Evolutionary conservation across 2,888 invertebrate genomes (phyloP).

Genomic region (Elysia crispata): DNA sequence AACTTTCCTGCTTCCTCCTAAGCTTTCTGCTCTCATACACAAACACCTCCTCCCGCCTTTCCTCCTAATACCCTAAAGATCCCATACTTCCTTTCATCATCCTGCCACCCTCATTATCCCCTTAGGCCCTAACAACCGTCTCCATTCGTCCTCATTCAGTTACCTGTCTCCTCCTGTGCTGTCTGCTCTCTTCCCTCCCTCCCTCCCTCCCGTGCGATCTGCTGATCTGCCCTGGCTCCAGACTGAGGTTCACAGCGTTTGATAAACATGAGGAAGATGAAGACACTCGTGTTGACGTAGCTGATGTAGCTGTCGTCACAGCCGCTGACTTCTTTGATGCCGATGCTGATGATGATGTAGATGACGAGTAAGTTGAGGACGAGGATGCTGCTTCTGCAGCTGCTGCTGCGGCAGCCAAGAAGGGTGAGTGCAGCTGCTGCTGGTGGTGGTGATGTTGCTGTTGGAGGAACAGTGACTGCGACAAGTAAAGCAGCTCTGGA

Average conservation of each 20-base stretch:
- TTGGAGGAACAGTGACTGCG: conserved; percentile 45
- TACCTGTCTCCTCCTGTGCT: not conserved
- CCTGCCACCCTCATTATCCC: too few species aligned
- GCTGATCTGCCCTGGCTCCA: conserved; percentile 29
- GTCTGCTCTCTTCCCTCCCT: not conserved
- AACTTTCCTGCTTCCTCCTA: too few species aligned
- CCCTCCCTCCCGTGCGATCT: not conserved
- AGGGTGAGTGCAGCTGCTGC: conserved; percentile 31
- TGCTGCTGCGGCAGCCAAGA: conserved; percentile 24
- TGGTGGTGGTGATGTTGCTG: conserved; percentile 35
- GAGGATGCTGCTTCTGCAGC: conserved; percentile 16
- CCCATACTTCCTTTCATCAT: too few species aligned
- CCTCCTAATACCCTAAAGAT: too few species aligned
- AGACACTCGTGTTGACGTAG: too few species aligned
- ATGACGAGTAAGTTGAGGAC: conserved; percentile 10
- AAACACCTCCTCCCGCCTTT: too few species aligned
- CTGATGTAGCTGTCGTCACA: not conserved
- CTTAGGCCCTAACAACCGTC: conserved; percentile 6
- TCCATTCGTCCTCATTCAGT: not conserved
- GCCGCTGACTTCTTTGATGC: conserved; percentile 3
- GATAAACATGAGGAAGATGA: too few species aligned
- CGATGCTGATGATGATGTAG: conserved; percentile 3
- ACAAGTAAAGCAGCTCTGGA: conserved; percentile 46
- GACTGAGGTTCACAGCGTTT: too few species aligned
- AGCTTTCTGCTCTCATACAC: too few species aligned